Evolutionary conservation across 1,140 invertebrate species (phyloP).

Genomic region (Rhopalosiphum maidis): DNA sequence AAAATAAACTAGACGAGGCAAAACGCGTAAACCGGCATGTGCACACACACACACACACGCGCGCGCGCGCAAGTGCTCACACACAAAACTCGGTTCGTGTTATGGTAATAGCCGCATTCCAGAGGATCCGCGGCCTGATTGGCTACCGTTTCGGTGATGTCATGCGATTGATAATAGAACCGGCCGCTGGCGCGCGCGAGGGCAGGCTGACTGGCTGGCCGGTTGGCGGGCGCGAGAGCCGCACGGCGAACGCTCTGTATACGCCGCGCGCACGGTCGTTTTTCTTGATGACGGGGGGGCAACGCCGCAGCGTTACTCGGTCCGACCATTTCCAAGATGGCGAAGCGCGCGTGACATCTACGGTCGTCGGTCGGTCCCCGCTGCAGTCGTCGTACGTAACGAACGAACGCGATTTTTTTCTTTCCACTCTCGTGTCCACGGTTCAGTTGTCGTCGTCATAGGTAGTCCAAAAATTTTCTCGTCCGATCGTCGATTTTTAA

Average conservation of each 20-base stretch:
- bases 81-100: constrained; percentile 47
- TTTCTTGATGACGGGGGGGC: constrained; percentile 54
- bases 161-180: constrained; percentile 56
- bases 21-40: constrained; percentile 32
- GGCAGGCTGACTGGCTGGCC: not conserved
- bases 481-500: not conserved
- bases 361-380: constrained; percentile 43
- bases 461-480: not conserved
- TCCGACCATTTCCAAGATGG: constrained; percentile 57
- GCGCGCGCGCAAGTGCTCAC: too few relatives aligned
- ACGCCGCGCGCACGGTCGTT: not conserved
- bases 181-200: constrained; percentile 2
- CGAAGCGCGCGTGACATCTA: constrained; percentile 55
- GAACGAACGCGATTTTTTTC: not conserved
- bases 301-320: constrained; percentile 51
- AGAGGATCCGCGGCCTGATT: constrained; percentile 54
- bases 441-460: not conserved
- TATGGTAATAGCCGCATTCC: constrained; percentile 57
- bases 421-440: not conserved
- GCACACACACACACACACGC: not conserved
- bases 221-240: not conserved
- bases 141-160: constrained; percentile 57
- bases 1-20: constrained; percentile 32
- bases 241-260: constrained; percentile 35
- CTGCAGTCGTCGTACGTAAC: not conserved